Base-by-base conservation (phyloP, 2,888 invertebrate species). In the Yponomeuta plumbellus region DNA sequence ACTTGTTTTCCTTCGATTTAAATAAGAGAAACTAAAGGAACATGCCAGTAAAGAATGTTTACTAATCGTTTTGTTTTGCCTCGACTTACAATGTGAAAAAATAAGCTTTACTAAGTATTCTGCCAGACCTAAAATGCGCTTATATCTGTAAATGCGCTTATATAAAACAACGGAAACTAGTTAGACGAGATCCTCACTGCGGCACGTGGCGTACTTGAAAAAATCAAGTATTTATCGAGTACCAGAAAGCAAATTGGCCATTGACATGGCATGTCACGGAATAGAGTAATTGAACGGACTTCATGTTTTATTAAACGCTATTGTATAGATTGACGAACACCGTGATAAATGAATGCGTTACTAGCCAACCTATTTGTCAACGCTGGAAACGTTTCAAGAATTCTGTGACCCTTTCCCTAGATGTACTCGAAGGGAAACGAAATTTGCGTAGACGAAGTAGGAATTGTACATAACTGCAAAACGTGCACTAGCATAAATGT, bases 301-400 rank as follows among this genome's bases (percentile, higher is more conserved):
- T 59, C 59, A 59, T 20, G 59, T 59, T 59, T 59, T 59, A 59
- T 59, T 59, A 59, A 59, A 59, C 59, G 23, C 21, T 59, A 5
- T n/a, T 21, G 59, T 59, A 23, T 23, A 22, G 20, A 59, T 59
- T 59, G 59, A 59, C 59, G 21, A 21, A 59, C 59, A 23, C 3
- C 6, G 23, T 58, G 58, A 22, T 21, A 20, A 63, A 66, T 66
- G 63, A 34, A 10, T 52, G 57, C 52, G 59, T 40, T 40, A 62
- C 26, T 65, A 52, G 34, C 44, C 22, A 66, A 67, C 67, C 79
- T 81, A 52, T 52, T 52, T 17, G 5, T 52, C 44, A 17, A 52
- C 17, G 17, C 17, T 52, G 44, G 44, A 52, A 52, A 52, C 44
- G 17, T 52, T 52, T 52, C 44, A 52, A 13, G 1, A 13, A 13